Percentiles rank a stretch among this genome's conserved stretches.
phyloP scores from a whole-genome alignment of 2,888 invertebrate species.

The Laothoe populi region DNA sequence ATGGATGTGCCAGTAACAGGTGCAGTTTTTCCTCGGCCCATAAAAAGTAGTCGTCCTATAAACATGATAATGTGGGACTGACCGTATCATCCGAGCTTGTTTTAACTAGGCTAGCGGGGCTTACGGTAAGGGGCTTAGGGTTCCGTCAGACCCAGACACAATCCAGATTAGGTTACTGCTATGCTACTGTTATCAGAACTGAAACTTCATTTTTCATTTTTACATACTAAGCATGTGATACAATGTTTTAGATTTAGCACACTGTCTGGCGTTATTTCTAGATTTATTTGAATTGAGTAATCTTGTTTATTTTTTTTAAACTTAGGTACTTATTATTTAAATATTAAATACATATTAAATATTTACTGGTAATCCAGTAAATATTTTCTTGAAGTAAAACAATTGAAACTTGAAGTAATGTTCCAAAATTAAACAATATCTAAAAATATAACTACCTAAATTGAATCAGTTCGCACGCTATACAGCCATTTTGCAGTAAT shows the following conservation, averaged over 20 bases:
- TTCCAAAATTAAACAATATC: neutral
- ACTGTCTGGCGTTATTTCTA: too few relatives aligned
- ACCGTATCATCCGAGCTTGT: constrained; percentile 22
- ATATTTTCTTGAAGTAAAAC: too few relatives aligned
- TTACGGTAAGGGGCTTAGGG: constrained; percentile 12
- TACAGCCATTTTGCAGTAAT: neutral
- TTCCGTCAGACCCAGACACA: neutral
- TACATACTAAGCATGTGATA: too few relatives aligned
- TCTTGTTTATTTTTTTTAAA: too few relatives aligned
- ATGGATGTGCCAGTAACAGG: neutral
- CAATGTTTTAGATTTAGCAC: too few relatives aligned
- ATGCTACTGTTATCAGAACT: neutral
- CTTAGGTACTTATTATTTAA: too few relatives aligned
- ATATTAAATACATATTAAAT: too few relatives aligned
- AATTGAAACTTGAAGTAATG: too few relatives aligned
- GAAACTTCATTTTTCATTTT: too few relatives aligned
- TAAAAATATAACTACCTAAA: neutral
- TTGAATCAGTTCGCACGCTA: neutral
- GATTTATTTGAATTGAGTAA: too few relatives aligned
- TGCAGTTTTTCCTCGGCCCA: constrained; percentile 8
- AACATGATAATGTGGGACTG: constrained; percentile 26
- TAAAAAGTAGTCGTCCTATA: constrained; percentile 18
- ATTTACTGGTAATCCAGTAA: too few relatives aligned
- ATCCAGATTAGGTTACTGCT: neutral
- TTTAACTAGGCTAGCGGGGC: constrained; percentile 28